Conservation (phyloP, 2,888 invertebrate species). For the Petrolisthes manimaculis region DNA sequence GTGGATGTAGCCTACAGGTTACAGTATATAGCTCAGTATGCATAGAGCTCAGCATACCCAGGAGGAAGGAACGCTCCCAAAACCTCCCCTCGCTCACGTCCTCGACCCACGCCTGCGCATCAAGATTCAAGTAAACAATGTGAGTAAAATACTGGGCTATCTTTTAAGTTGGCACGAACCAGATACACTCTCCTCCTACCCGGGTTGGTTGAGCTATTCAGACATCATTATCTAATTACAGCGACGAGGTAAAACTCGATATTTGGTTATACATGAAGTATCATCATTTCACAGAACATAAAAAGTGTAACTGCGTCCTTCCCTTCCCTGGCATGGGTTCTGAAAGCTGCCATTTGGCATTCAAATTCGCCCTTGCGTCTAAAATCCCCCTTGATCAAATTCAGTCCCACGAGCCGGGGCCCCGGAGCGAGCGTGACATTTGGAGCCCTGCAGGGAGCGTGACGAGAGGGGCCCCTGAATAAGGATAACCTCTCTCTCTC, state of each 20-base stretch:
- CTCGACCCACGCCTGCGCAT: not conserved
- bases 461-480: constrained; percentile 20
- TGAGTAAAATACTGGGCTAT: constrained; percentile 23
- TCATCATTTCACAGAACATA: constrained; percentile 40
- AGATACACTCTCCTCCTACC: not conserved
- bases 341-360: constrained; percentile 55
- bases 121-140: constrained; percentile 24
- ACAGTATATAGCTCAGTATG: too few relatives aligned
- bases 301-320: constrained; percentile 19
- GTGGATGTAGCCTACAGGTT: not conserved
- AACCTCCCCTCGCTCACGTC: not conserved
- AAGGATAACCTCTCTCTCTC: constrained; percentile 23
- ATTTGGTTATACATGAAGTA: constrained; percentile 30
- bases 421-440: constrained; percentile 25
- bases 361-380: constrained; percentile 61
- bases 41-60: constrained; percentile 11
- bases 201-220: constrained; percentile 7
- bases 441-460: constrained; percentile 24
- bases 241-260: not conserved
- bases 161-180: constrained; percentile 14
- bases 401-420: constrained; percentile 42
- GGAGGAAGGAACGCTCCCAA: constrained; percentile 1
- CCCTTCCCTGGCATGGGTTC: constrained; percentile 34
- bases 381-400: constrained; percentile 61
- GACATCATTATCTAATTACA: constrained; percentile 30